A percentile compares a stretch with the other conserved stretches of the same genome.
Evolutionary conservation across 2,113 vertebrate genomes (phyloP).

Genomic region (Sorex araneus): DNA sequence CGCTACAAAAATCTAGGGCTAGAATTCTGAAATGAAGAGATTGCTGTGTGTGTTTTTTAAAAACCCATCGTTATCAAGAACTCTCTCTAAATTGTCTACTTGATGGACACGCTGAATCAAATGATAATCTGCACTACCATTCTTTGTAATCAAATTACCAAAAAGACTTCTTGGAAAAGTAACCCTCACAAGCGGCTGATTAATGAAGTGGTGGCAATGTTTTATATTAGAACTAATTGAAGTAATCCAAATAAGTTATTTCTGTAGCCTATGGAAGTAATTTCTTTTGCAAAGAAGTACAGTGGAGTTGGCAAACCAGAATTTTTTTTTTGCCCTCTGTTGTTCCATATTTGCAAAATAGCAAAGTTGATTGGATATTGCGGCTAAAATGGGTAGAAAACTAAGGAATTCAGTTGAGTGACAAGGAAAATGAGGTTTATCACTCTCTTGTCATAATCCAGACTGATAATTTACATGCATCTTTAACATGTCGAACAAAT

Average conservation of each 20-base stretch:
- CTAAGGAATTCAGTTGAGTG: conserved; percentile 62
- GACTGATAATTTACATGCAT: conserved; percentile 66
- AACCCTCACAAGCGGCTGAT: conserved; percentile 90
- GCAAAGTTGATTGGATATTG: conserved; percentile 63
- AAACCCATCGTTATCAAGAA: conserved; percentile 84
- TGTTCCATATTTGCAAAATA: conserved; percentile 74
- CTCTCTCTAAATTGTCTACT: conserved; percentile 86
- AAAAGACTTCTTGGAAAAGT: conserved; percentile 90
- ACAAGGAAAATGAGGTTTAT: conserved; percentile 65
- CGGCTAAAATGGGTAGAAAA: conserved; percentile 68
- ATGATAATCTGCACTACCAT: conserved; percentile 84
- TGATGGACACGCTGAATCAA: conserved; percentile 89
- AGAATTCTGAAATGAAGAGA: conserved; percentile 85
- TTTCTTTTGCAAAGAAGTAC: conserved; percentile 87
- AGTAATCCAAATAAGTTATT: conserved; percentile 91
- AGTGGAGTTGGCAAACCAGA: conserved; percentile 84
- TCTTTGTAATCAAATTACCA: conserved; percentile 90
- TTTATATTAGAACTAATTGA: conserved; percentile 92
- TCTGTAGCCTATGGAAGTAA: conserved; percentile 89
- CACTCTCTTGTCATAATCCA: conserved; percentile 61
- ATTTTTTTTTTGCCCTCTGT: conserved; percentile 48
- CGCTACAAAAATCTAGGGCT: conserved; percentile 77
- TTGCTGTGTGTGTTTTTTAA: conserved; percentile 77
- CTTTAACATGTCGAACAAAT: conserved; percentile 69
- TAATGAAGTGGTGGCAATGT: conserved; percentile 92